Percentiles rank a stretch among this genome's conserved stretches.
Conservation (phyloP, 2,888 invertebrate genomes). For the Empis stercorea region DNA sequence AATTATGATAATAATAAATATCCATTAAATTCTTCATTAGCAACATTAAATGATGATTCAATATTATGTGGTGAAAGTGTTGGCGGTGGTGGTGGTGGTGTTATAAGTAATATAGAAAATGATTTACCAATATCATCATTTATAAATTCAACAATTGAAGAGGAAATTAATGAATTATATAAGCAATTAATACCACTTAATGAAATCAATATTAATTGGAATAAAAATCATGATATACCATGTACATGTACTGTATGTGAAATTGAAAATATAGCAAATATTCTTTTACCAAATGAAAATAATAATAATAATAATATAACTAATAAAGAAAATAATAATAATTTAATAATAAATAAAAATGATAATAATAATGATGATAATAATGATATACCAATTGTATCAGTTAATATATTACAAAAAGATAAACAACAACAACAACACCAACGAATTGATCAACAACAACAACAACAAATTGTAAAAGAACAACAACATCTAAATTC, state of each 20-base stretch:
- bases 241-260: slow-evolving; percentile 18
- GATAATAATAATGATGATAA: slow-evolving; percentile 1
- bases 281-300: background rate
- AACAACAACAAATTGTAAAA: background rate
- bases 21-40: no score
- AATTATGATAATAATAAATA: no score
- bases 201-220: slow-evolving; percentile 9
- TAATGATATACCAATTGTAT: slow-evolving; percentile 9
- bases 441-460: background rate
- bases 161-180: slow-evolving; percentile 14
- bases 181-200: no score
- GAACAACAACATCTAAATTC: background rate
- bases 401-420: background rate
- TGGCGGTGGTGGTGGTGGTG: no score
- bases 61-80: no score
- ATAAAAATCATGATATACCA: slow-evolving; percentile 9
- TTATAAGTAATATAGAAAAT: no score
- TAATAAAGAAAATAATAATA: slow-evolving; percentile 5
- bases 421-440: background rate
- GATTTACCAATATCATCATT: no score
- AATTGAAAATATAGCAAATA: slow-evolving; percentile 2
- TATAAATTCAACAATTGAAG: slow-evolving; percentile 14
- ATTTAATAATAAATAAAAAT: slow-evolving; percentile 5
- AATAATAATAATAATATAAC: background rate
- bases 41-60: no score